Base-by-base conservation (phyloP, 2,888 invertebrate genomes). In the Acrocyrtus sp. region DNA sequence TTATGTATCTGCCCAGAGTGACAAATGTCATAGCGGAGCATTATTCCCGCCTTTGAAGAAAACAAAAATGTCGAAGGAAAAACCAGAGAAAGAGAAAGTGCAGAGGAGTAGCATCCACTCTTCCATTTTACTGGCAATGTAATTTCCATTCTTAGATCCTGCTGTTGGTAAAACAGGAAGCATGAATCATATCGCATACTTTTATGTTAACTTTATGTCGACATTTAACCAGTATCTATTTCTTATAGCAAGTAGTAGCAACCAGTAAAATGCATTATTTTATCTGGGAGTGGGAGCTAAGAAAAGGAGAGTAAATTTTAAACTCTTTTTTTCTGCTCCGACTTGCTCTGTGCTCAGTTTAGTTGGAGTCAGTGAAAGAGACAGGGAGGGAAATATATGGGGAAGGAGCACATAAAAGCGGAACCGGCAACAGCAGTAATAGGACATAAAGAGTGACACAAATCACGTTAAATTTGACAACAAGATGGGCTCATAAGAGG, bases 391-490 rank as follows among this genome's bases (percentile, higher is more conserved):
- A 45, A 53, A 53, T 67, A 57, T 29, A 67, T 67, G 48, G 41
- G 67, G 41, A 50, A 53, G 39, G 51, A 54, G 61, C 41, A 50
- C 54, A 68, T 58, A 50, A 67, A 57, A 60, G 51, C 53, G 50
- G 60, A 53, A 58, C 56, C 50, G 63, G 65, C 50, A 74, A 63
- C 56, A 70, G 66, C 72, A 61, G 70, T 61, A 60, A 66, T 60
- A 67, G 75, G 72, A 72, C 75, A 75, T 75, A 70, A 74, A 69
- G 61, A 61, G 72, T 75, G 75, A 75, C 75, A 75, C 75, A 75
- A 75, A 75, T 75, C 75, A 75, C 70, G 70, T 67, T 70, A 72
- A 70, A 75, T 75, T 75, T 75, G 75, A 75, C 75, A 66, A 63
- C 61, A 57, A 63, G 45, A 69, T 63, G 56, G 65, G 63, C 63